Evolutionary conservation across 2,797 vertebrate species (phyloP).

Genomic region (Hypotaenidia okinawae): DNA sequence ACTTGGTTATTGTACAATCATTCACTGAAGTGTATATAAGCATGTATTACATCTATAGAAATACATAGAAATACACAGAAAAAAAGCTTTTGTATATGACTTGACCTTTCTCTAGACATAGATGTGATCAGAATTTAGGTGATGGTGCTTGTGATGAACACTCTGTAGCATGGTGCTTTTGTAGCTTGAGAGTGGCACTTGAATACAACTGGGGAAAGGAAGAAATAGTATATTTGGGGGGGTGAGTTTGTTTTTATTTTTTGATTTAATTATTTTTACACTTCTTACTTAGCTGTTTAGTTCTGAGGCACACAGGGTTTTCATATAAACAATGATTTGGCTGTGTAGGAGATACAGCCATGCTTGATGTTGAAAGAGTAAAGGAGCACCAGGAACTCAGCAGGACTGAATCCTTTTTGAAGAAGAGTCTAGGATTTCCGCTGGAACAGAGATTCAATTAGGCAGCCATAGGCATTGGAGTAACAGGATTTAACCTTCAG

Average conservation of each 20-base stretch:
- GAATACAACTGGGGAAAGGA: background rate
- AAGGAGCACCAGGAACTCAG: accelerated
- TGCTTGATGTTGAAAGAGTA: accelerated
- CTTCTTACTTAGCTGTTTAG: background rate
- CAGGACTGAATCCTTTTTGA: background rate
- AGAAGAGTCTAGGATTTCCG: background rate
- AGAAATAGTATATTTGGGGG: background rate
- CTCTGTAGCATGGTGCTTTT: background rate
- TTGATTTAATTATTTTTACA: background rate
- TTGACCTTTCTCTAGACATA: background rate
- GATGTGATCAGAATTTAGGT: background rate
- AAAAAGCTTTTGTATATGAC: background rate
- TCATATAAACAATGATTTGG: background rate
- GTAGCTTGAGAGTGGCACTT: background rate
- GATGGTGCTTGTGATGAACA: background rate
- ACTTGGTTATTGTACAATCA: background rate
- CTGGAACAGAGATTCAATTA: background rate
- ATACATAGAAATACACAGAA: background rate
- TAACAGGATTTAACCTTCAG: background rate
- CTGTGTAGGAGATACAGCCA: background rate
- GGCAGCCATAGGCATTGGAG: background rate
- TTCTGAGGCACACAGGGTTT: background rate
- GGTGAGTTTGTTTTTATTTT: background rate
- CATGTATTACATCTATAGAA: background rate
- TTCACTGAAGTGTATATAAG: background rate